A percentile compares a stretch with the other conserved stretches of the same genome.
phyloP scores from a whole-genome alignment of 1,140 invertebrate species.

The Neuroterus valhalla region DNA sequence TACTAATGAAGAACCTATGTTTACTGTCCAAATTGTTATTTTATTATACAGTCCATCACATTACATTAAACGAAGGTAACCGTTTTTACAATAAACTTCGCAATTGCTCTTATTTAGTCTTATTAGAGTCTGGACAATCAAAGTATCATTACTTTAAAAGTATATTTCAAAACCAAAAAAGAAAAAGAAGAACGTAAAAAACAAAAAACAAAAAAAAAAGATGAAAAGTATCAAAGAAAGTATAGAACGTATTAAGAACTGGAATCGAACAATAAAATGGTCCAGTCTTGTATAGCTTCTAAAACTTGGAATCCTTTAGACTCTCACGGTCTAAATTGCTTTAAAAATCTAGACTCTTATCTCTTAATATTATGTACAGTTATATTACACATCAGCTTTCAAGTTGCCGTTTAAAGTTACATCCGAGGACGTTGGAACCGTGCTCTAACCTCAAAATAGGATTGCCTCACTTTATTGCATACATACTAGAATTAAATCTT shows the following conservation, averaged over 20 bases:
- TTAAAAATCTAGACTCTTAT: not conserved
- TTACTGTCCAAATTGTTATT: slow-evolving; percentile 12
- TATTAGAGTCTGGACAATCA: not conserved
- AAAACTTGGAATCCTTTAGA: not conserved
- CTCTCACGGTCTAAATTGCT: not conserved
- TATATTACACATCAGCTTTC: not conserved
- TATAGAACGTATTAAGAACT: slow-evolving; percentile 30
- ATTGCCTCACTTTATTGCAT: too few relatives aligned
- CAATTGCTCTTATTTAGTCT: not conserved
- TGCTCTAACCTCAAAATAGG: too few relatives aligned
- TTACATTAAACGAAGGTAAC: slow-evolving; percentile 5
- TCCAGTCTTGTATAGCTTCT: slow-evolving; percentile 1
- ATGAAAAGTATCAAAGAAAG: not conserved
- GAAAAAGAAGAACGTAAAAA: not conserved
- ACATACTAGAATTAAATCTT: too few relatives aligned
- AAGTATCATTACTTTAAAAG: not conserved
- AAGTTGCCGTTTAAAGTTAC: not conserved
- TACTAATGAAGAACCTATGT: not conserved
- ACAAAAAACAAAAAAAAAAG: not conserved
- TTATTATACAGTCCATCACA: slow-evolving; percentile 5
- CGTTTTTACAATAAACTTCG: not conserved
- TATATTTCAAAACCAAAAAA: not conserved
- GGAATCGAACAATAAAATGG: slow-evolving; percentile 38
- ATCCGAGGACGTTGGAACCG: too few relatives aligned
- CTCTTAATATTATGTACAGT: slow-evolving; percentile 10